Percentiles rank a stretch among this genome's conserved stretches.
Conservation (phyloP, 2,113 vertebrate genomes). For the Serinus canaria region DNA sequence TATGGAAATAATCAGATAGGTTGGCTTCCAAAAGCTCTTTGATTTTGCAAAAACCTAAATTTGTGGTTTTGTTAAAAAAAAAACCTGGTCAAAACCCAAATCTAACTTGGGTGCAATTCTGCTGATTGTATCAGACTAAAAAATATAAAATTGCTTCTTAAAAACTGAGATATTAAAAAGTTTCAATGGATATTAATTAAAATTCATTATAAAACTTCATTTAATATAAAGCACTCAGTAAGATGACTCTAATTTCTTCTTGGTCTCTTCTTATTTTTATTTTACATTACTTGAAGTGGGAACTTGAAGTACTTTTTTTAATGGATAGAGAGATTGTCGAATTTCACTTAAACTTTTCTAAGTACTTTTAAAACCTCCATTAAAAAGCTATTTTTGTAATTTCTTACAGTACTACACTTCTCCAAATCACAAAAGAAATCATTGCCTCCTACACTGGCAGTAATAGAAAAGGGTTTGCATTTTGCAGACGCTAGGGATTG, state of each 20-base stretch:
- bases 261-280: slow-evolving; percentile 35
- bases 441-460: slow-evolving; percentile 56
- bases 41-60: background rate
- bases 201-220: slow-evolving; percentile 16
- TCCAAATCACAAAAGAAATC: slow-evolving; percentile 64
- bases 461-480: slow-evolving; percentile 46
- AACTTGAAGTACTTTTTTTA: slow-evolving; percentile 38
- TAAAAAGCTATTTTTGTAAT: slow-evolving; percentile 67
- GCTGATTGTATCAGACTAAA: background rate
- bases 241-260: background rate
- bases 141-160: background rate
- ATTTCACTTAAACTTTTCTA: slow-evolving; percentile 54
- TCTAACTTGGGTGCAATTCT: background rate
- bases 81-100: background rate
- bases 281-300: slow-evolving; percentile 40
- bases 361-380: slow-evolving; percentile 54
- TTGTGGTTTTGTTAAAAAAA: too few relatives aligned
- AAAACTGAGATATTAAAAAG: background rate
- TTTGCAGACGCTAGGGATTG: slow-evolving; percentile 52
- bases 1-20: background rate
- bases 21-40: background rate
- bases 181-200: background rate
- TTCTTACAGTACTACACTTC: slow-evolving; percentile 27
- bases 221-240: background rate
- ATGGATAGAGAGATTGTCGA: slow-evolving; percentile 7